phyloP scores from a whole-genome alignment of 2,888 invertebrate genomes.

The Orgyia antiqua region DNA sequence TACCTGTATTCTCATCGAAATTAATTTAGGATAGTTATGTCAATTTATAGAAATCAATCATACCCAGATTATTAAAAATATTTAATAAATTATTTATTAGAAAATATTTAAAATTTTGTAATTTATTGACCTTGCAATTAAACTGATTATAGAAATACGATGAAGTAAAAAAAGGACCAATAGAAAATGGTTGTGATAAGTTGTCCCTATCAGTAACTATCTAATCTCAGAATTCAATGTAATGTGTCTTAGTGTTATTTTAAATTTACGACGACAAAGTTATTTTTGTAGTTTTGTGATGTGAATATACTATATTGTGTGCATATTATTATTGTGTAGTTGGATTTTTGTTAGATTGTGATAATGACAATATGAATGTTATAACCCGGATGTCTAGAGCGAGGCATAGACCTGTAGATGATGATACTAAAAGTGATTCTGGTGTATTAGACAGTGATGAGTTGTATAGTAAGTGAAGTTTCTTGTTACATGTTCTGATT shows the following conservation, averaged over 20 bases:
- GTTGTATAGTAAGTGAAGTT: constrained; percentile 44
- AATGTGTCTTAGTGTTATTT: constrained; percentile 65
- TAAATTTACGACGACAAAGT: constrained; percentile 43
- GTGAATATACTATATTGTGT: constrained; percentile 21
- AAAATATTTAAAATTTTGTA: no score
- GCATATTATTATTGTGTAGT: constrained; percentile 27
- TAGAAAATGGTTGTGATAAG: constrained; percentile 55
- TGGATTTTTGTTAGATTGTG: constrained; percentile 23
- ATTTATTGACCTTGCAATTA: constrained; percentile 31
- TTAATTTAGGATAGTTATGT: no score
- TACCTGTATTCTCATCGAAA: no score
- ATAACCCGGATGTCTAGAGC: constrained; percentile 35
- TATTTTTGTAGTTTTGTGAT: constrained; percentile 34
- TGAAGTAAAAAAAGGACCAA: no score
- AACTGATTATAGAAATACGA: no score
- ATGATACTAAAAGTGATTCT: constrained; percentile 64
- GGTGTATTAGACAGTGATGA: constrained; percentile 47
- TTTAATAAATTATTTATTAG: no score
- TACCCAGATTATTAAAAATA: no score
- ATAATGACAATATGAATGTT: constrained; percentile 51
- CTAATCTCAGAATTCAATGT: constrained; percentile 56
- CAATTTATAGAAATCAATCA: no score
- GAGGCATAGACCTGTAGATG: constrained; percentile 60
- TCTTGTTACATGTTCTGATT: background rate
- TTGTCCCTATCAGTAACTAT: constrained; percentile 57